phyloP scores from a whole-genome alignment of 2,797 vertebrate genomes.

The Spatula versicolor region DNA sequence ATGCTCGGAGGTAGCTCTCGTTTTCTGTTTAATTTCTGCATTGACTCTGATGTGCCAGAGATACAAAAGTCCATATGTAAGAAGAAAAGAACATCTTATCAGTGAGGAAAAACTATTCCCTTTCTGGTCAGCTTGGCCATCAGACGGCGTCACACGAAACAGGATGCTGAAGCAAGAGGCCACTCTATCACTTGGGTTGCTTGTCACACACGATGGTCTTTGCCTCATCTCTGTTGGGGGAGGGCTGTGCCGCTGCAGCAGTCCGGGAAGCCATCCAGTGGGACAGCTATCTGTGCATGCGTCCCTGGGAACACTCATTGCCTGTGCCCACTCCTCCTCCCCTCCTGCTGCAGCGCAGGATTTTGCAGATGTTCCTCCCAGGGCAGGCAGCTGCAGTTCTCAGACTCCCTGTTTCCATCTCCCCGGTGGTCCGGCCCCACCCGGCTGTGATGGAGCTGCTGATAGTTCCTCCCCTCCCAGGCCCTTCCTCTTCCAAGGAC shows the following conservation, averaged over 20 bases:
- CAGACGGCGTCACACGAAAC: not conserved
- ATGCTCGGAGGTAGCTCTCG: not conserved
- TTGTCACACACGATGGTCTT: not conserved
- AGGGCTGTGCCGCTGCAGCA: not conserved
- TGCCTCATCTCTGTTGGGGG: not conserved
- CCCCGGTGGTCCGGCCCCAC: constrained; percentile 51
- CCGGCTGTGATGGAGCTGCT: constrained; percentile 17
- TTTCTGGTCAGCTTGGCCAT: not conserved
- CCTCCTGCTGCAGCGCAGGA: not conserved
- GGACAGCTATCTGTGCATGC: not conserved
- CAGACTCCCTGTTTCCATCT: constrained; percentile 9
- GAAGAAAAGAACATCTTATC: not conserved
- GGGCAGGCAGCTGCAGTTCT: constrained; percentile 55
- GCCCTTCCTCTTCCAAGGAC: not conserved
- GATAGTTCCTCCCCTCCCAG: constrained; percentile 22
- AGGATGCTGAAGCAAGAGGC: not conserved
- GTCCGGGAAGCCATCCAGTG: constrained; percentile 42
- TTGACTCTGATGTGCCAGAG: not conserved
- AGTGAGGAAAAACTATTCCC: not conserved
- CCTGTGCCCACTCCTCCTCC: constrained; percentile 50
- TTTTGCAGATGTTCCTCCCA: constrained; percentile 60
- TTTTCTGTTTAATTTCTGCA: not conserved
- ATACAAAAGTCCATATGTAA: not conserved
- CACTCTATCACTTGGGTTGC: accelerated
- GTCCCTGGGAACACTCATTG: constrained; percentile 20